These are phyloP conservation scores for Tyrannus savana DNA, from an alignment of 2,113 vertebrate species.

Conservation along the genomic window DNA sequence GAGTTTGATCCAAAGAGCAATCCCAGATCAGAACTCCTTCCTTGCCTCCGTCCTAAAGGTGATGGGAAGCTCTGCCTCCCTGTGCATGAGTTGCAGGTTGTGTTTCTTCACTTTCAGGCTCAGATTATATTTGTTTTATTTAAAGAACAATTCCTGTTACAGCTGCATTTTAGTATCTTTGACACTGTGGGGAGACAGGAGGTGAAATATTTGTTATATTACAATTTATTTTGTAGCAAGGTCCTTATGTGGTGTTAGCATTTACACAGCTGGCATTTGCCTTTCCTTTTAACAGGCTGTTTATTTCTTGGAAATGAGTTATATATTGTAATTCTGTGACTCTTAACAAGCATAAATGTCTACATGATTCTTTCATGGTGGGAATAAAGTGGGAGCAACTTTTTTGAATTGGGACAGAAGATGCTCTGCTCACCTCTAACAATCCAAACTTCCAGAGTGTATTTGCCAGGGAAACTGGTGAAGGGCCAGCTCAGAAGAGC, in stretches of 20 bases:
- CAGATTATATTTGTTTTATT: not conserved
- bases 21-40: not conserved
- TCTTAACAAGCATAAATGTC: not conserved
- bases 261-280: not conserved
- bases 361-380: not conserved
- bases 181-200: not conserved
- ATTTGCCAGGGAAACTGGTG: not conserved
- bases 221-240: not conserved
- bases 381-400: not conserved
- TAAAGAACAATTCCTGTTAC: not conserved
- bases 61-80: not conserved
- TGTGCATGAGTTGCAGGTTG: not conserved
- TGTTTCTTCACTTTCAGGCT: not conserved
- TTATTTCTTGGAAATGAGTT: conserved; percentile 17
- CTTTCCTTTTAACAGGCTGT: not conserved
- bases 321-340: not conserved
- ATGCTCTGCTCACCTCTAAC: not conserved
- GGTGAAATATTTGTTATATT: not conserved
- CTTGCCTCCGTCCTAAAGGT: not conserved
- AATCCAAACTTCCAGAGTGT: not conserved
- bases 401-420: not conserved
- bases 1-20: not conserved
- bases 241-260: not conserved
- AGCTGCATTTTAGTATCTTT: not conserved
- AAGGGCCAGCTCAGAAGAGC: not conserved